Evolutionary conservation across 2,888 invertebrate species (phyloP), one percentile per base, ranked within the genome.

Genomic region (Geotrupes spiniger): DNA sequence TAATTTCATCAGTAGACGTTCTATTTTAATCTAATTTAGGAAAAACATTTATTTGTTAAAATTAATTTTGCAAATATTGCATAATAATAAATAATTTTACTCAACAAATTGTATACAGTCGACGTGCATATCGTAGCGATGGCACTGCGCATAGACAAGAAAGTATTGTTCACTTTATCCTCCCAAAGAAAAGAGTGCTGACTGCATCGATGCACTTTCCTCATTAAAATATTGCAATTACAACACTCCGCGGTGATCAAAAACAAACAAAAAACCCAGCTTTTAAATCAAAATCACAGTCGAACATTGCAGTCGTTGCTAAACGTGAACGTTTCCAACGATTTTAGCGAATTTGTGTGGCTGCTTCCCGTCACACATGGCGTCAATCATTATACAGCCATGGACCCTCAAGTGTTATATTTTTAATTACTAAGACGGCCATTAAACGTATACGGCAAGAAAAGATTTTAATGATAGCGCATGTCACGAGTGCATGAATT

Each of bases 201-300:
- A 25, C 38, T 42, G 69, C 71, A 64, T 65, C 68, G 62, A 60
- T 70, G 70, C 70, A 67, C 65, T 70, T 69, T 71, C 60, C 70
- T 71, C 70, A 65, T 71, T 71, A 71, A 71, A 71, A 70, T 68
- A 68, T 70, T 65, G 68, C 65, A 69, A 69, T 69, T 69, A 69
- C 56, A 54, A 56, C 40, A 55, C 42, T 47, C 36, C 27, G 45
- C 11, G 33, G 39, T 17, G 37, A 37, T 36, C 27, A 36, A 38
- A 28, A 31, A 10, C 11, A 40, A 39, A 10, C 11, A 40, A 36
- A 63, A 57, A 54, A 43, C 50, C 52, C 45, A 47, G 57, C 62
- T 61, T 62, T 64, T 54, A 64, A 63, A 63, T 60, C 58, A 59
- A 51, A 60, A 41, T 53, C 46, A 50, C 54, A 56, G 54, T 52